Base-by-base conservation (phyloP, 2,797 vertebrate genomes). In the Characodon lateralis region DNA sequence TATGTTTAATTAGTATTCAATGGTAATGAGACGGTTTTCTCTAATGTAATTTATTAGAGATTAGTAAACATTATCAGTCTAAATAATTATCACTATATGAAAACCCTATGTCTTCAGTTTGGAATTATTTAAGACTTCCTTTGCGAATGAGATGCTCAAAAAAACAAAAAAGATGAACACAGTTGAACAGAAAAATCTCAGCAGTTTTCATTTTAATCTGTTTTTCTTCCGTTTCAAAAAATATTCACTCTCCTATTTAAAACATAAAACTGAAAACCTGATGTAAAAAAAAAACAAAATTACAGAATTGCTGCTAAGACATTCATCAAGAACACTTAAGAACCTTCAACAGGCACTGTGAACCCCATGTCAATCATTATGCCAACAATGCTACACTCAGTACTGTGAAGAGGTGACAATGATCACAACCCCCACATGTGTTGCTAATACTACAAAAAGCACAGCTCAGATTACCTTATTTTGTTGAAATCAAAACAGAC, bases 171-270 rank as follows among this genome's bases (percentile, higher is more conserved):
- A 69, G 41, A 14, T 14, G 24, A 46, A 48, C 43, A 3, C 13
- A 8, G 24, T 6, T 69, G 66, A 20, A 35, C 14, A 65, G 39
- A 66, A 41, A 24, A 5, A 10, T 18, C 61, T 65, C 16, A 39
- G 26, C 9, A 65, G 63, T 6, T 66, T 41, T 12, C 10, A 66
- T 41, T 66, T 66, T 12, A 66, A 46, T 53, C 16, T 22, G 31
- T 35, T 65, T 89, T 79, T 82, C 74, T 16, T 56, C 35, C 35
- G 35, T 48, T 53, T n/a, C 68, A 84, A 77, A 24, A 48, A 66
- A 39, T 48, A 39, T 46, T 70, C 7, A 56, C 16, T 31, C 28
- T 14, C 56, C 51, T 71, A 16, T 22, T 26, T 46, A 61, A 12
- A 71, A 16, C 73, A 53, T 24, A 24, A 63, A 35, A 28, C 3